phyloP scores from a whole-genome alignment of 2,888 invertebrate genomes.

The Flexamia atlantica region DNA sequence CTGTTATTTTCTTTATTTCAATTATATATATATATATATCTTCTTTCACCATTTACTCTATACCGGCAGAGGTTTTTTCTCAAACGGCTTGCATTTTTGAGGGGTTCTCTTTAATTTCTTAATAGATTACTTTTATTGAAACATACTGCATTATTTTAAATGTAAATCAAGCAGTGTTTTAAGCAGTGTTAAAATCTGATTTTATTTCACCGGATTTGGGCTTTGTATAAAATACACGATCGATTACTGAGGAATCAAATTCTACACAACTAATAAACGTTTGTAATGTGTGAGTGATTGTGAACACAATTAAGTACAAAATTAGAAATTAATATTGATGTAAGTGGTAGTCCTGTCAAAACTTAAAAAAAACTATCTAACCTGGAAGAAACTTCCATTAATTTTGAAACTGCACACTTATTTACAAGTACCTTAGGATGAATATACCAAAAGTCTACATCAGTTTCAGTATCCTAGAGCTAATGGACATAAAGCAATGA shows the following conservation, averaged over 20 bases:
- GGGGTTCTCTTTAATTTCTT: constrained; percentile 12
- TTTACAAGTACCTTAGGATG: too few species aligned
- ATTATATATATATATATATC: neutral
- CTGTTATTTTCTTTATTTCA: constrained; percentile 38
- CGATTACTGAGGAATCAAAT: neutral
- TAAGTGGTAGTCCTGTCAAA: too few species aligned
- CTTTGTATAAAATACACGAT: neutral
- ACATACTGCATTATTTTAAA: neutral
- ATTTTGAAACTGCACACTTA: too few species aligned
- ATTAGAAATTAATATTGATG: neutral
- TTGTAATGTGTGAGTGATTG: neutral
- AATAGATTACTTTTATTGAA: constrained; percentile 5
- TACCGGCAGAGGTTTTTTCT: neutral
- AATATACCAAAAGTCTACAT: too few species aligned
- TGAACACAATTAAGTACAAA: constrained; percentile 21
- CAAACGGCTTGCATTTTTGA: neutral
- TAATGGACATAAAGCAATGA: too few species aligned
- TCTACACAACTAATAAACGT: neutral
- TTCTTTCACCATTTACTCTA: constrained; percentile 8
- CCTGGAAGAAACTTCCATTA: too few species aligned
- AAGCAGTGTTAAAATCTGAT: neutral
- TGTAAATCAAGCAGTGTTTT: neutral
- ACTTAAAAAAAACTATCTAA: too few species aligned
- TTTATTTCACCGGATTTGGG: neutral
- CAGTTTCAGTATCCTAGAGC: too few species aligned